Evolutionary conservation across 2,797 vertebrate species (phyloP).

Genomic region (Pristis pectinata): DNA sequence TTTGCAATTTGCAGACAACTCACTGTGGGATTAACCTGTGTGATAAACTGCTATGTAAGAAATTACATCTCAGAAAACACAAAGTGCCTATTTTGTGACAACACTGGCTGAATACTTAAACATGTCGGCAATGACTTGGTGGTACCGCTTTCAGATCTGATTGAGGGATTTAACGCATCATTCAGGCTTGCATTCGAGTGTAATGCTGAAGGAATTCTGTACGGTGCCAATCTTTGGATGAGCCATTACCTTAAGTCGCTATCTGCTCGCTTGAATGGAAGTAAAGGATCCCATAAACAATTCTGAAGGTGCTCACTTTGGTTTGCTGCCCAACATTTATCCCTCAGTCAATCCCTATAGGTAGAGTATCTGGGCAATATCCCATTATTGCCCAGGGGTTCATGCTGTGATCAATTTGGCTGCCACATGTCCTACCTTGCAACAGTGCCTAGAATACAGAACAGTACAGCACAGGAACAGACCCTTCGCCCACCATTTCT

Average conservation of each 20-base stretch:
- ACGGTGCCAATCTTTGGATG: not conserved
- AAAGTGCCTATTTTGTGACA: not conserved
- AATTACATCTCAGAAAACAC: conserved; percentile 34
- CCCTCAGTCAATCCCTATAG: not conserved
- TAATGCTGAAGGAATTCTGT: not conserved
- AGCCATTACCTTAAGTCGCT: not conserved
- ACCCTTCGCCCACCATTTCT: too few relatives aligned
- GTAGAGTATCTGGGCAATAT: not conserved
- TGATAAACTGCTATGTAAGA: conserved; percentile 26
- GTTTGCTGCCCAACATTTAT: not conserved
- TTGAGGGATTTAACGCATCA: not conserved
- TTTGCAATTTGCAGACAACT: conserved; percentile 33
- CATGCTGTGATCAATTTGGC: not conserved
- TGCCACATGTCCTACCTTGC: not conserved
- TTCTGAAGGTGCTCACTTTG: not conserved
- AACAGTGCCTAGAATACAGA: too few relatives aligned
- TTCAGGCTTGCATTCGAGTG: not conserved
- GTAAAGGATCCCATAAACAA: not conserved
- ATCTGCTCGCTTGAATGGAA: not conserved
- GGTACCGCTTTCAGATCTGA: not conserved
- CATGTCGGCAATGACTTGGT: not conserved
- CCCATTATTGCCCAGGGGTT: not conserved
- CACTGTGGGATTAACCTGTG: conserved; percentile 21
- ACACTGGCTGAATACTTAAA: conserved; percentile 24
- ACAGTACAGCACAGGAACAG: too few relatives aligned